Evolutionary conservation across 2,113 vertebrate genomes (phyloP), one percentile per base, ranked within the genome.

Genomic region (Spea bombifrons): DNA sequence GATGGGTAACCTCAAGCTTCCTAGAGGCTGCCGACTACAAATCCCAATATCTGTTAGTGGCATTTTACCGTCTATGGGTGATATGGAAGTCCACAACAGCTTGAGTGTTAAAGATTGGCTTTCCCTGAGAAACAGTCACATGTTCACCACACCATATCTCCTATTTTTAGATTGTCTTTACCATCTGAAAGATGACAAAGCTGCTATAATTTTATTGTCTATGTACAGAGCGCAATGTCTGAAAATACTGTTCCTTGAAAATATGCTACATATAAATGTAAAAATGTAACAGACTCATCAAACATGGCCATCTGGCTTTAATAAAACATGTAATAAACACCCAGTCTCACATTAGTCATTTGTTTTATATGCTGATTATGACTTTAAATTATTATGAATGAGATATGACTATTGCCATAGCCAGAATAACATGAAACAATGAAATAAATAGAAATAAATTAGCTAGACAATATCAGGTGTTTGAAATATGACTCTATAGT

Each of bases 281-380:
- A 73, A 80, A 80, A 73, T 67, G 71, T 80, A 73, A 73, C 71
- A 80, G 77, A 80, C 77, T 80, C 57, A 73, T 80, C 77, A 80
- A 80, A 55, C 64, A 8, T 52, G 67, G 77, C 77, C 77, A 80
- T 80, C 77, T 80, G 77, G 77, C 70, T 47, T 73, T 73, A 73
- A 73, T 80, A 80, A 80, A 73, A 67, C 46, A 67, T 73, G 50
- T 66, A 66, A 67, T 57, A 66, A 80, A 73, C 61, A 73, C 71
- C 66, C 61, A 53, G 67, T 80, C 64, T 71, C 67, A 80, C 71
- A 80, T 59, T 73, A 80, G 77, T 59, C 71, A 80, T 67, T 80
- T 80, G 63, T 73, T 80, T 66, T 73, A 72, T 73, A 73, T 66
- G 61, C 61, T 45, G 43, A 47, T 46, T 30, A 59, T 44, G 50